Evolutionary conservation across 2,888 invertebrate genomes (phyloP), one percentile per base, ranked within the genome.

Genomic region (Pristionchus arcanus): DNA sequence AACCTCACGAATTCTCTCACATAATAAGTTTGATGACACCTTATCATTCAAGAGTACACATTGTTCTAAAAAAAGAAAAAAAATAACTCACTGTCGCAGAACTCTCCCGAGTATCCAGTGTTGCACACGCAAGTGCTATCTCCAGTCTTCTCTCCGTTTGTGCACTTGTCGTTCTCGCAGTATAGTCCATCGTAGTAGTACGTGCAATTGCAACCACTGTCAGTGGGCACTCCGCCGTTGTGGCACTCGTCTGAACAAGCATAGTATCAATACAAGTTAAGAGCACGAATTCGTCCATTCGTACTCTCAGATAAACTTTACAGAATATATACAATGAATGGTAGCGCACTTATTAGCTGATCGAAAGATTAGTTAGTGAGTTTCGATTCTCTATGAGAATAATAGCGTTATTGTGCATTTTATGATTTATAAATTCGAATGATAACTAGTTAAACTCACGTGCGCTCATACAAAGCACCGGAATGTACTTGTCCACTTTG

Each of bases 401-500:
- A 9, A 49, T 49, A 13, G 42, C n/a, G n/a, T n/a, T n/a, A n/a
- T n/a, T n/a, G n/a, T n/a, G n/a, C n/a, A n/a, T n/a, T n/a, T n/a
- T n/a, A 81, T 16, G 13, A 37, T 81, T 81, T 25, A 34, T 31
- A 9, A 37, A n/a, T 21, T n/a, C n/a, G n/a, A 42, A 81, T 21
- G 28, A 77, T 16, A 84, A 53, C 13, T 49, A 13, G 13, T 31
- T 2, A 68, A 15, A 34, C 71, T 68, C n/a, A 68, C 34, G 34
- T 21, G 31, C 34, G 71, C n/a, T 7, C 55, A 53, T 63, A n/a
- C 87, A 88, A 16, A 74, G 25, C 7, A 88, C 87, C 1, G 71
- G 31, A 2, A 88, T 74, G 74, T 74, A 88, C 55, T 88, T 88
- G 42, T 74, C 81, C n/a, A 81, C 81, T 37, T 74, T 42, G 37